phyloP scores from a whole-genome alignment of 2,113 vertebrate genomes.

The Sinocyclocheilus maitianheensis region DNA sequence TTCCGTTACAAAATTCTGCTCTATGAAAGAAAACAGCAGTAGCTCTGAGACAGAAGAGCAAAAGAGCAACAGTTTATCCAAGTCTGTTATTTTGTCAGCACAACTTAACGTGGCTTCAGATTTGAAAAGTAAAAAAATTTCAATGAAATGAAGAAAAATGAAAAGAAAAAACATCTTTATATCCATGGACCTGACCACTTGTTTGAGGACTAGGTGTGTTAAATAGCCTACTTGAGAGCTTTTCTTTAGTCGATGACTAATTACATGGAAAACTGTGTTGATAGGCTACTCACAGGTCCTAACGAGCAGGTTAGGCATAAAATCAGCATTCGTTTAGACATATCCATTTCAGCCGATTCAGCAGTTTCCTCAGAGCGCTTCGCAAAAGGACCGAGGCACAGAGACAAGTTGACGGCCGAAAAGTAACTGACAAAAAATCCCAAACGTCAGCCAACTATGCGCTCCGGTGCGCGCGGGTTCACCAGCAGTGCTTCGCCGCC shows the following conservation, averaged over 20 bases:
- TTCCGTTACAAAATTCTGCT: not conserved
- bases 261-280: not conserved
- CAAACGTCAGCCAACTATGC: not conserved
- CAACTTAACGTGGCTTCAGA: not conserved
- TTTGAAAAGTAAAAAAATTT: not conserved
- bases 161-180: not conserved
- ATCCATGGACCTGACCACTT: not conserved
- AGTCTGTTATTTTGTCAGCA: not conserved
- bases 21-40: not conserved
- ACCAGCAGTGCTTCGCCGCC: not conserved
- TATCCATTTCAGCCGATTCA: not conserved
- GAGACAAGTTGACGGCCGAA: slow-evolving; percentile 1
- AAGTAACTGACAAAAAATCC: slow-evolving; percentile 25
- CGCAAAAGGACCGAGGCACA: not conserved
- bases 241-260: not conserved
- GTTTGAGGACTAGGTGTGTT: not conserved
- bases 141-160: not conserved
- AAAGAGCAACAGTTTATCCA: not conserved
- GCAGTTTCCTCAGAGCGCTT: not conserved
- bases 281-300: slow-evolving; percentile 52
- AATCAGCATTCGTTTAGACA: slow-evolving; percentile 15
- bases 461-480: slow-evolving; percentile 19
- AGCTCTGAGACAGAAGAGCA: not conserved
- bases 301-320: slow-evolving; percentile 38
- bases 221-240: not conserved